phyloP scores from a whole-genome alignment of 2,888 invertebrate species.

The Drymonia ruficornis region DNA sequence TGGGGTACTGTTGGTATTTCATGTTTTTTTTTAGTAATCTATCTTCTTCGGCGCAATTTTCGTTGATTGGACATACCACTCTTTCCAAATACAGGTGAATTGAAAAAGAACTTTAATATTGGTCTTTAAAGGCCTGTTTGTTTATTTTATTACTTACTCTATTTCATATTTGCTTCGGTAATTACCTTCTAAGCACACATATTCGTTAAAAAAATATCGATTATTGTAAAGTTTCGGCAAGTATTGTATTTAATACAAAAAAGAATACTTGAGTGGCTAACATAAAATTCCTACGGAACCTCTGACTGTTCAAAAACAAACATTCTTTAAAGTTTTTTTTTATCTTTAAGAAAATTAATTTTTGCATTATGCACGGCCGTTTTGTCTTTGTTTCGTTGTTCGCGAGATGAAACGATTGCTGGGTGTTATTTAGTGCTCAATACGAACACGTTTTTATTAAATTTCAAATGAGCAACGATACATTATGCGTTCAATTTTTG shows the following conservation, averaged over 20 bases:
- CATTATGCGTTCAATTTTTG: not conserved
- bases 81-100: not conserved
- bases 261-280: not conserved
- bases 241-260: too few species aligned
- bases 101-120: too few species aligned
- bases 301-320: not conserved
- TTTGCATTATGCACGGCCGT: slow-evolving; percentile 50
- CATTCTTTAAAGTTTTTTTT: slow-evolving; percentile 16
- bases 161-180: too few species aligned
- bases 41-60: too few species aligned
- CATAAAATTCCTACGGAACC: not conserved
- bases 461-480: slow-evolving; percentile 22
- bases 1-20: slow-evolving; percentile 15
- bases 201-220: too few species aligned
- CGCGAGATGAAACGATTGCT: slow-evolving; percentile 59
- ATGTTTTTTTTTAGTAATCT: slow-evolving; percentile 8
- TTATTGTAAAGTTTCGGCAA: too few species aligned
- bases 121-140: not conserved
- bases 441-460: slow-evolving; percentile 36
- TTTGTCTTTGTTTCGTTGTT: slow-evolving; percentile 46
- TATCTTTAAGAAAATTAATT: slow-evolving; percentile 57
- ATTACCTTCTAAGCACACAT: too few species aligned
- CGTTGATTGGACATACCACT: not conserved
- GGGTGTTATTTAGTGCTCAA: slow-evolving; percentile 28
- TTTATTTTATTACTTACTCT: too few species aligned